Evolutionary conservation across 2,113 vertebrate genomes (phyloP).

Genomic region (Eleginops maclovinus): DNA sequence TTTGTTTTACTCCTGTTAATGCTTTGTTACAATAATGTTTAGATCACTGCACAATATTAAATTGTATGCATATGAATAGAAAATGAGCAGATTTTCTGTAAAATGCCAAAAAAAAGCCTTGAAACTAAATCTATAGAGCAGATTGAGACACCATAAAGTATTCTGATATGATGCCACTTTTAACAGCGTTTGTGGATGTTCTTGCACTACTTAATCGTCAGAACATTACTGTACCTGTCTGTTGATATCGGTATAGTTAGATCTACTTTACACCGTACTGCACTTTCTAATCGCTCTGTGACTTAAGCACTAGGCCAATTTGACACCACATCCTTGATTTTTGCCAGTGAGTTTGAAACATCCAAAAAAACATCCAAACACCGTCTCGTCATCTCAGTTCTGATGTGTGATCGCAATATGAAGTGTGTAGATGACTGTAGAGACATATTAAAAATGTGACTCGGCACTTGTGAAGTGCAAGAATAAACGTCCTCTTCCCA

Average conservation of each 20-base stretch:
- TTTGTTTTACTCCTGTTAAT: constrained; percentile 13
- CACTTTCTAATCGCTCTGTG: constrained; percentile 70
- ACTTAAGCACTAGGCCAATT: constrained; percentile 55
- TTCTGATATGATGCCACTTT: constrained; percentile 73
- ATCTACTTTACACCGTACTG: constrained; percentile 59
- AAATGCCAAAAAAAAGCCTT: constrained; percentile 75
- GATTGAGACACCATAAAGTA: constrained; percentile 70
- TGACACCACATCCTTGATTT: constrained; percentile 32
- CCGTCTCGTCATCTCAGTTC: constrained; percentile 36
- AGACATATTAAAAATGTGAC: constrained; percentile 49
- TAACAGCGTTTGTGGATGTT: constrained; percentile 74
- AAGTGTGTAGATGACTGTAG: constrained; percentile 54
- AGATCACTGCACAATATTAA: constrained; percentile 64
- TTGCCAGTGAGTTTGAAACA: constrained; percentile 59
- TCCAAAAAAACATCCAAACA: constrained; percentile 24
- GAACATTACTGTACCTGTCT: constrained; percentile 63
- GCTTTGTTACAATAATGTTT: constrained; percentile 64
- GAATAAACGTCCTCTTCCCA: constrained; percentile 50
- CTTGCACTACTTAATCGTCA: constrained; percentile 74
- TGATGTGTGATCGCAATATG: constrained; percentile 32
- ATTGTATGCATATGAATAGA: constrained; percentile 65
- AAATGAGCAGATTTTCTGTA: constrained; percentile 64
- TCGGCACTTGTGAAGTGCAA: constrained; percentile 43
- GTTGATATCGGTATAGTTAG: constrained; percentile 68
- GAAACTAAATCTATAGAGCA: constrained; percentile 58